These are phyloP conservation scores for Ptilorrhoa leucosticta DNA, from an alignment of 2,113 vertebrate genomes.

Conservation along the genomic window DNA sequence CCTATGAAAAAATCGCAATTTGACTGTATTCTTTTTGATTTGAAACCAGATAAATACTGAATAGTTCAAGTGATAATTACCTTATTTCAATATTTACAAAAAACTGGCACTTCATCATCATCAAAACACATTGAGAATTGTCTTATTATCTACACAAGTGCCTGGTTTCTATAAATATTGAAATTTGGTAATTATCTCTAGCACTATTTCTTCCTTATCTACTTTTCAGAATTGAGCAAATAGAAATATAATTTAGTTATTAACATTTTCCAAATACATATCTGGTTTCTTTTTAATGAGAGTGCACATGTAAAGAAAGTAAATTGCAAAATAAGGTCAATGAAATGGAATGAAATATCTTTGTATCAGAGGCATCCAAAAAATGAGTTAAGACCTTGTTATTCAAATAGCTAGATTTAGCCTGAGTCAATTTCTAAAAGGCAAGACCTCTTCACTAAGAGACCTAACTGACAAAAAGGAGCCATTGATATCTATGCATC, in stretches of 20 bases:
- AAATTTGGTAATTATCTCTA: slow-evolving; percentile 60
- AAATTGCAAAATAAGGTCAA: slow-evolving; percentile 15
- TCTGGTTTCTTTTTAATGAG: slow-evolving; percentile 32
- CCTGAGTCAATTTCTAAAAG: not conserved
- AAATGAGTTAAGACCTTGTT: not conserved
- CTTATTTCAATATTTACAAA: slow-evolving; percentile 75
- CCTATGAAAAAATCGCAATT: slow-evolving; percentile 20
- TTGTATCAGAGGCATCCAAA: not conserved
- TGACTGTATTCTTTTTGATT: slow-evolving; percentile 35
- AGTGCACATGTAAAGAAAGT: not conserved
- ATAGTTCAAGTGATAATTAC: slow-evolving; percentile 62
- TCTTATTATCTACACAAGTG: slow-evolving; percentile 54
- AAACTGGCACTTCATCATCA: slow-evolving; percentile 64
- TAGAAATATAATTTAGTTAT: slow-evolving; percentile 37
- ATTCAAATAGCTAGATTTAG: not conserved
- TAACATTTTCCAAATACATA: not conserved
- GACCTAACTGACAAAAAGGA: not conserved
- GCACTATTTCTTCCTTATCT: slow-evolving; percentile 57
- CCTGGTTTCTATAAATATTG: slow-evolving; percentile 65
- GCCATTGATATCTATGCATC: not conserved
- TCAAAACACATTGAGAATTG: slow-evolving; percentile 60
- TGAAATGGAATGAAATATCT: not conserved
- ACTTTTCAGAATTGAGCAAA: slow-evolving; percentile 13
- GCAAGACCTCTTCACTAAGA: not conserved
- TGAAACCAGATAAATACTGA: slow-evolving; percentile 68